Evolutionary conservation across 2,888 invertebrate genomes (phyloP).

Genomic region (Callimorpha dominula): DNA sequence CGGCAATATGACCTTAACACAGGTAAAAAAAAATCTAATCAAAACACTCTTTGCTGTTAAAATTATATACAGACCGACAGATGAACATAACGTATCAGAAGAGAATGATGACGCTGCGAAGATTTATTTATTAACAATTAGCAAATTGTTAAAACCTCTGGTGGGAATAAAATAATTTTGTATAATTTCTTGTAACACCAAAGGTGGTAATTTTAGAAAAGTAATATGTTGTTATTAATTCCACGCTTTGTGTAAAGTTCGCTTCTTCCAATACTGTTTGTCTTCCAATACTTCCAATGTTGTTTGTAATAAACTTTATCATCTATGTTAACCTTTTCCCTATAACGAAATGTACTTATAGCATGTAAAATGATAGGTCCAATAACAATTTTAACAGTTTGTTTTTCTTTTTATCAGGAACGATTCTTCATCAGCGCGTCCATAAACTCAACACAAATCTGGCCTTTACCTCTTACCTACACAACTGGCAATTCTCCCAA

Average conservation of each 20-base stretch:
- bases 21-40: conserved; percentile 59
- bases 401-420: conserved; percentile 58
- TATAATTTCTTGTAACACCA: too few relatives aligned
- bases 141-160: not conserved
- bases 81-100: not conserved
- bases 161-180: too few relatives aligned
- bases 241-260: too few relatives aligned
- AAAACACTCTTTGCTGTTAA: not conserved
- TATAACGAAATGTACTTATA: not conserved
- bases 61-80: not conserved
- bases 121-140: not conserved
- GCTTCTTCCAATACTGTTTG: too few relatives aligned
- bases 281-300: too few relatives aligned
- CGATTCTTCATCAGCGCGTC: conserved; percentile 73
- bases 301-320: too few relatives aligned
- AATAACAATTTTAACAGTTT: not conserved
- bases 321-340: too few relatives aligned
- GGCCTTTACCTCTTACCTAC: conserved; percentile 80
- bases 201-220: too few relatives aligned
- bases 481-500: conserved; percentile 72
- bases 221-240: too few relatives aligned
- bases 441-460: conserved; percentile 65
- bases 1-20: conserved; percentile 64
- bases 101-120: not conserved
- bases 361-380: not conserved